Evolutionary conservation across 1,140 invertebrate genomes (phyloP), one percentile per base, ranked within the genome.

Genomic region (Apis laboriosa): DNA sequence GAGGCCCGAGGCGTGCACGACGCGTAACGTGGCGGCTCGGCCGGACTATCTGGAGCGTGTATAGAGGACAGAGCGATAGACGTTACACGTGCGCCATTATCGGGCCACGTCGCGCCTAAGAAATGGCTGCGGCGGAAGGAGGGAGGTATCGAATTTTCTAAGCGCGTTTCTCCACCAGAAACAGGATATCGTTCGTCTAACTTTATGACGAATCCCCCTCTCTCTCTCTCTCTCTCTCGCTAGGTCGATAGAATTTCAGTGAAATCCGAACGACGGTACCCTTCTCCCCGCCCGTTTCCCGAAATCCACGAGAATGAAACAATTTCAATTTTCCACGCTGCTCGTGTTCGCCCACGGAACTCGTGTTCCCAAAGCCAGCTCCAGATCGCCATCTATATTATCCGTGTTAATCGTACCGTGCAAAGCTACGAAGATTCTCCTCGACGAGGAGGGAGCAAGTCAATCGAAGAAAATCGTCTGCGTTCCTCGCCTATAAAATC

Each of bases 61-160:
- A 84, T 24, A 24, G 78, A 77, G 51, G 56, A 73, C 81, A 63
- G 51, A 56, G 73, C 85, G 73, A 84, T 82, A 76, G 80, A 64
- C 71, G 86, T 79, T 68, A 84, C 81, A 80, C 86, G 85, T 84
- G 84, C 82, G 84, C 85, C 86, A 88, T 88, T 87, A 87, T 84
- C 85, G 74, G 86, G 68, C 80, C 82, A 70, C 55, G 78, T 81
- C 72, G 85, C 78, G 76, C 51, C 77, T 88, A 84, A 88, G 86
- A 87, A 87, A 87, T 55, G 78, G 66, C 77, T 63, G 24, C 58
- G 60, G 53, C 63, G 53, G 9, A 55, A 43, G 34, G 34, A 34
- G 34, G 34, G 71, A 79, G 64, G 56, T 88, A 88, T 88, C 85
- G 83, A 87, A 87, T 88, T 84, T 78, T 84, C 86, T 60, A 74